Conservation (phyloP, 2,113 vertebrate species). For the Sciurus niger region DNA sequence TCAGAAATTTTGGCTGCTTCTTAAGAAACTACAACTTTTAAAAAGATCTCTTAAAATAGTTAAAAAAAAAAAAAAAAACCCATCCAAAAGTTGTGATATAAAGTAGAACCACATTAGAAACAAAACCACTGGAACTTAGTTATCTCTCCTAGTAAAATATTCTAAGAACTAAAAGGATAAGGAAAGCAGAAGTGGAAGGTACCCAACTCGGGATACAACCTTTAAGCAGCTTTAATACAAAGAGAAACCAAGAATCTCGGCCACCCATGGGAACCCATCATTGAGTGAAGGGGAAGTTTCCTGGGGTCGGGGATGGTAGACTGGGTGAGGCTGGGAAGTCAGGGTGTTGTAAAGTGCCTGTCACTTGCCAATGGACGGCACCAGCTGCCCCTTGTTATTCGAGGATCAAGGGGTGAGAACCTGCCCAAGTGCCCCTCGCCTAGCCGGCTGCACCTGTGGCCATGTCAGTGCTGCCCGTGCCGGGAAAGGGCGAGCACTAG, state of each 20-base stretch:
- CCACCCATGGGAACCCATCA: neutral
- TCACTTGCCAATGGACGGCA: constrained; percentile 77
- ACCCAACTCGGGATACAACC: neutral
- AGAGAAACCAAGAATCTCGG: constrained; percentile 62
- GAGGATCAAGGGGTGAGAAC: neutral
- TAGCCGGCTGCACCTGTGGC: constrained; percentile 78
- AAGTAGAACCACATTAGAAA: constrained; percentile 27
- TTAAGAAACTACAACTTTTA: neutral
- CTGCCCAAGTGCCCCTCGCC: constrained; percentile 8
- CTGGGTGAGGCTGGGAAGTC: neutral
- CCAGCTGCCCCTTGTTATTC: constrained; percentile 76
- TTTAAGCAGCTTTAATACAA: constrained; percentile 51
- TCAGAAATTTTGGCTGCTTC: neutral
- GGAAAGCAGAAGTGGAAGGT: constrained; percentile 45
- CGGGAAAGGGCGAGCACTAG: neutral
- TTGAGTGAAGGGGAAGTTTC: constrained; percentile 62
- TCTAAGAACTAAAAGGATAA: neutral
- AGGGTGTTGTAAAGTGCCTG: constrained; percentile 57
- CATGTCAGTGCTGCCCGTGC: constrained; percentile 66
- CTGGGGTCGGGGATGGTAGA: neutral
- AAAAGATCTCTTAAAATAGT: neutral
- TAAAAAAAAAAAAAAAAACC: neutral
- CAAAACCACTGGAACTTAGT: neutral
- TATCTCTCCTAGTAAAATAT: neutral
- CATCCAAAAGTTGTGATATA: neutral